A percentile compares a stretch with the other conserved stretches of the same genome.
Evolutionary conservation across 2,888 invertebrate genomes (phyloP).

Genomic region (Protonemura montana): DNA sequence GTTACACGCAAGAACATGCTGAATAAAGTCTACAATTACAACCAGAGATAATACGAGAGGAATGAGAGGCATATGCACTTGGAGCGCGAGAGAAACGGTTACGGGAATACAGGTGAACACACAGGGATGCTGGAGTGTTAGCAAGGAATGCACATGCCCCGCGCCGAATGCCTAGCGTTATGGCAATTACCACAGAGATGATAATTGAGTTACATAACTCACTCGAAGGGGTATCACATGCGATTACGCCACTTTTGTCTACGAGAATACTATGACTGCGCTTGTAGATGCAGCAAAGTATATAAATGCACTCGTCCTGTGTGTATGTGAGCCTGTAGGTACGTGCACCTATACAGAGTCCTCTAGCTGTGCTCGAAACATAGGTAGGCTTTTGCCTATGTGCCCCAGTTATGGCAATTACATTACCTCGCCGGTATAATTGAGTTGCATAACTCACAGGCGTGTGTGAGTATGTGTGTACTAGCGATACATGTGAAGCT

Average conservation of each 20-base stretch:
- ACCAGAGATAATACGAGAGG: slow-evolving; percentile 26
- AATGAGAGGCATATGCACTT: neutral
- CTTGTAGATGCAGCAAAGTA: neutral
- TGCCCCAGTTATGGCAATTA: slow-evolving; percentile 7
- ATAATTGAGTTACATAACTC: slow-evolving; percentile 7
- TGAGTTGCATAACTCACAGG: slow-evolving; percentile 12
- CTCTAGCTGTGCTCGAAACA: neutral
- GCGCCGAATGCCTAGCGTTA: neutral
- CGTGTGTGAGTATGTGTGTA: neutral
- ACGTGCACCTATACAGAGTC: neutral
- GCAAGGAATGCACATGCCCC: neutral
- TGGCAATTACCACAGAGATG: neutral
- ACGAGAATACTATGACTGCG: no score
- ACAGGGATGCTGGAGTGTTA: neutral
- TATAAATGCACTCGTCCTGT: neutral
- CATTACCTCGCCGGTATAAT: neutral
- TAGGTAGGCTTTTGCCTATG: neutral
- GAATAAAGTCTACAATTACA: slow-evolving; percentile 22
- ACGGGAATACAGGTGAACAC: neutral
- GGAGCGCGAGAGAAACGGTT: neutral
- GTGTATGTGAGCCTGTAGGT: no score
- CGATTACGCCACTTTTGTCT: slow-evolving; percentile 12
- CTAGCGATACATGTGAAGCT: neutral
- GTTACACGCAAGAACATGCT: slow-evolving; percentile 16
- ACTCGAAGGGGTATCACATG: neutral